phyloP scores from a whole-genome alignment of 2,888 invertebrate species.

The Tachystola acroxantha region DNA sequence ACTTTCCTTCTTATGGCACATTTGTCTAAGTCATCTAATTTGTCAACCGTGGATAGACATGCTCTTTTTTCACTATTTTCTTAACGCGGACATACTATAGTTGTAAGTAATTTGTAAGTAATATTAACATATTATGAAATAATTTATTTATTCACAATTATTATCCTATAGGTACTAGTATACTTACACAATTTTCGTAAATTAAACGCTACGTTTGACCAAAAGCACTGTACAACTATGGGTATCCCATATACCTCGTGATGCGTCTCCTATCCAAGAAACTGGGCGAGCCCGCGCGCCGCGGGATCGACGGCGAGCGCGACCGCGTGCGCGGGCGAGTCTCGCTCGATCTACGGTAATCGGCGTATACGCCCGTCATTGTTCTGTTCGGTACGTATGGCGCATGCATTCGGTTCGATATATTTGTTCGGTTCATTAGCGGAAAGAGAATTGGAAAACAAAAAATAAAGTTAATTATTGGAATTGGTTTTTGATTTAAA shows the following conservation, averaged over 20 bases:
- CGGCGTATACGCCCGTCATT: slow-evolving; percentile 75
- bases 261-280: slow-evolving; percentile 95
- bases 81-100: too few relatives aligned
- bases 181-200: too few relatives aligned
- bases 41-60: too few relatives aligned
- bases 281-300: slow-evolving; percentile 95
- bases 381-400: slow-evolving; percentile 42
- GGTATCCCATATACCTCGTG: slow-evolving; percentile 86
- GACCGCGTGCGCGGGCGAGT: slow-evolving; percentile 66
- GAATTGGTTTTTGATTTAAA: neutral
- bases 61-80: too few relatives aligned
- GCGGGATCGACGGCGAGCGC: slow-evolving; percentile 93
- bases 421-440: slow-evolving; percentile 18
- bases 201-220: too few relatives aligned
- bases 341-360: slow-evolving; percentile 70
- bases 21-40: too few relatives aligned
- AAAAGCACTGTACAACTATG: neutral
- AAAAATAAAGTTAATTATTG: slow-evolving; percentile 16
- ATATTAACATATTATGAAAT: too few relatives aligned
- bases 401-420: slow-evolving; percentile 17
- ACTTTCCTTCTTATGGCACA: too few relatives aligned
- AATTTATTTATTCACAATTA: too few relatives aligned
- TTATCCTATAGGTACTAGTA: too few relatives aligned
- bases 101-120: too few relatives aligned
- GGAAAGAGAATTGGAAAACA: slow-evolving; percentile 22